phyloP scores from a whole-genome alignment of 1,140 invertebrate species.

The Octopus bimaculoides region DNA sequence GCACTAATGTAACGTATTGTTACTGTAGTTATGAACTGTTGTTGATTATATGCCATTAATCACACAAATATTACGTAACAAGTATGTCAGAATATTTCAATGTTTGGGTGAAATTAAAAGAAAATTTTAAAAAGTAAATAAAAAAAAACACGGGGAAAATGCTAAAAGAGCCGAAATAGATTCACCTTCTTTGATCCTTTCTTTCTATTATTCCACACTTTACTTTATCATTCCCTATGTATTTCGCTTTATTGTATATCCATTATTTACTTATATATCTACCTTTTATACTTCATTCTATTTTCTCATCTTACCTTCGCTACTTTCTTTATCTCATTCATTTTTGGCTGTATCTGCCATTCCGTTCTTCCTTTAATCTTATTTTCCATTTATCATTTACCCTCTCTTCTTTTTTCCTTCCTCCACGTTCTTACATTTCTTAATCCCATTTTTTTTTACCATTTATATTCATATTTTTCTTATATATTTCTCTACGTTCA shows the following conservation, averaged over 20 bases:
- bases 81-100: no score
- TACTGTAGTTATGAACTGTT: no score
- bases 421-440: conserved; percentile 21
- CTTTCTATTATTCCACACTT: not conserved
- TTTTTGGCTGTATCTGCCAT: conserved; percentile 23
- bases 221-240: not conserved
- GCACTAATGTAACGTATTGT: no score
- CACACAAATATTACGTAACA: no score
- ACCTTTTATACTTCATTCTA: conserved; percentile 23
- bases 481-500: conserved; percentile 9
- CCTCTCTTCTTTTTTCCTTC: conserved; percentile 17
- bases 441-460: conserved; percentile 31
- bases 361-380: conserved; percentile 14
- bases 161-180: no score
- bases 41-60: no score
- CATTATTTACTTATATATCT: not conserved
- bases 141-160: no score
- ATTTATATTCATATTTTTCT: conserved; percentile 16
- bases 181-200: not conserved
- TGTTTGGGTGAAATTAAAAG: no score
- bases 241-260: conserved; percentile 12
- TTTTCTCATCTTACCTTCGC: conserved; percentile 27
- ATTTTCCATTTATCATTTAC: conserved; percentile 14
- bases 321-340: conserved; percentile 28
- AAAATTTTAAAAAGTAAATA: no score